A percentile compares a stretch with the other conserved stretches of the same genome.
Evolutionary conservation across 2,888 invertebrate species (phyloP).

Genomic region (Eupithecia vulgata): DNA sequence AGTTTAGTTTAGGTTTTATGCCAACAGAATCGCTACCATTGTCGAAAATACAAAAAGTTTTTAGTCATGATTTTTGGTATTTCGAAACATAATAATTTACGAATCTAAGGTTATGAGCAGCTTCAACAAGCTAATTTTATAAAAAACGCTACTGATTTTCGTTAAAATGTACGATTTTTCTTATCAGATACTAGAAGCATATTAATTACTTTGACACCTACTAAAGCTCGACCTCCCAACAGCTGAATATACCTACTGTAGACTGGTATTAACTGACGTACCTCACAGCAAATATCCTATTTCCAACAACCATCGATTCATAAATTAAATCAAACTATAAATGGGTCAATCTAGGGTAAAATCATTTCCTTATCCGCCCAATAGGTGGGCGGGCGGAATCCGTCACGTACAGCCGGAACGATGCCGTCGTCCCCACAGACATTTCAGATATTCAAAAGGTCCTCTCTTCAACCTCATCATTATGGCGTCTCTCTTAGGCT

Average conservation of each 20-base stretch:
- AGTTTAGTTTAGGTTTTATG: no score
- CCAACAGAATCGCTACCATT: no score
- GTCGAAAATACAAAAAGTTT: no score
- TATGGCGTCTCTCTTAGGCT: slow-evolving; percentile 37
- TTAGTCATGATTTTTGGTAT: no score
- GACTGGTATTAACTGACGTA: no score
- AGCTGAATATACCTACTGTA: no score
- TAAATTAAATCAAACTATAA: slow-evolving; percentile 43
- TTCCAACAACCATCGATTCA: slow-evolving; percentile 23
- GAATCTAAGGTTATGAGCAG: no score
- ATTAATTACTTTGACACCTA: background rate
- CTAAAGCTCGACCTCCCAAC: background rate
- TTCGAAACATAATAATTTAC: no score
- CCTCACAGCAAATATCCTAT: background rate
- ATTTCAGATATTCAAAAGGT: slow-evolving; percentile 71
- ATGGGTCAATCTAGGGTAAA: slow-evolving; percentile 49
- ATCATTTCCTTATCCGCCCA: slow-evolving; percentile 58
- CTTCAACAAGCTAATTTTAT: background rate
- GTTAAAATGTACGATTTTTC: background rate
- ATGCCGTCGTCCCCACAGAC: slow-evolving; percentile 50
- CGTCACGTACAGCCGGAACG: slow-evolving; percentile 57
- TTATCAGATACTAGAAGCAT: background rate
- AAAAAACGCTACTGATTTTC: background rate
- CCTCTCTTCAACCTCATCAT: slow-evolving; percentile 53
- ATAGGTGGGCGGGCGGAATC: slow-evolving; percentile 54